phyloP scores from a whole-genome alignment of 2,888 invertebrate genomes.

The Dolichopus griseipennis region DNA sequence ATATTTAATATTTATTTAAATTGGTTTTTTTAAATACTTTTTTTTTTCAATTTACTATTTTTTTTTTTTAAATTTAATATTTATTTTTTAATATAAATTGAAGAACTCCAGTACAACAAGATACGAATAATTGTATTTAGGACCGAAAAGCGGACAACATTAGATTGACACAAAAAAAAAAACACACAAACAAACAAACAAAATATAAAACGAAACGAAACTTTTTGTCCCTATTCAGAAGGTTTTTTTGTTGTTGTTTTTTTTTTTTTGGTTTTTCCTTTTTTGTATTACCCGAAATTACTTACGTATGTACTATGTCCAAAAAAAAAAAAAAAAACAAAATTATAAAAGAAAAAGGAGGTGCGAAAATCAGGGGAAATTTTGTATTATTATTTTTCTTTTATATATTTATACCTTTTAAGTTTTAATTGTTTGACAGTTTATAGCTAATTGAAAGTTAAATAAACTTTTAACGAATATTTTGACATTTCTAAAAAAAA shows the following conservation, averaged over 20 bases:
- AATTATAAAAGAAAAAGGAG: neutral
- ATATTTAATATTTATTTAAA: neutral
- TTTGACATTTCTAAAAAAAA: too few relatives aligned
- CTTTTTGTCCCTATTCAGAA: neutral
- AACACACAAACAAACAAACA: neutral
- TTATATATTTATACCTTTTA: too few relatives aligned
- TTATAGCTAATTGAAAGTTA: neutral
- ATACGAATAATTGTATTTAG: conserved; percentile 4
- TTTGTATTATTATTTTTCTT: neutral
- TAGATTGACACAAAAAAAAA: neutral
- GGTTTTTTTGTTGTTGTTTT: neutral
- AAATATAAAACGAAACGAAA: too few relatives aligned
- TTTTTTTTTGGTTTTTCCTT: too few relatives aligned
- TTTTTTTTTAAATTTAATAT: too few relatives aligned
- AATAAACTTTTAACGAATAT: too few relatives aligned
- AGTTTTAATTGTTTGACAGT: neutral
- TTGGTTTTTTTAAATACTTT: too few relatives aligned
- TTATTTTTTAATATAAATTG: too few relatives aligned
- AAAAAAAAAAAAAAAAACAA: too few relatives aligned
- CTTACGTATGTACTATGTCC: too few relatives aligned
- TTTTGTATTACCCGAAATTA: too few relatives aligned
- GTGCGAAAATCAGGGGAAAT: neutral
- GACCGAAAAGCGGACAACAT: neutral
- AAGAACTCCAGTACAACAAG: too few relatives aligned
- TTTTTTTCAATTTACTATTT: neutral